phyloP scores from a whole-genome alignment of 2,113 vertebrate species.

The Peromyscus polionotus region DNA sequence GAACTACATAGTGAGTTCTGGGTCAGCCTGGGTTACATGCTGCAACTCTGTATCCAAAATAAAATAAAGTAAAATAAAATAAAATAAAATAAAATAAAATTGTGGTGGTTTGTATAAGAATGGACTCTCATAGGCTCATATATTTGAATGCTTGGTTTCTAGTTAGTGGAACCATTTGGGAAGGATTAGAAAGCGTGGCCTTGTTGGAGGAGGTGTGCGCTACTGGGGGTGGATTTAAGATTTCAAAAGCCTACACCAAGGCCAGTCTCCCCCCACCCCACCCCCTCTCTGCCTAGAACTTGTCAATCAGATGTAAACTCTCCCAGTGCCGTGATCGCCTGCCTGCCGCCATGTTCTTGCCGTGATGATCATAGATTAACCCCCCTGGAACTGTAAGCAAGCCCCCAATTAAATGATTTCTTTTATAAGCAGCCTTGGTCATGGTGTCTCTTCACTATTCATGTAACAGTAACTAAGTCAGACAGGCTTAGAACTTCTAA shows the following conservation, averaged over 20 bases:
- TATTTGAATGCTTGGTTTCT: not conserved
- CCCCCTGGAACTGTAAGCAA: not conserved
- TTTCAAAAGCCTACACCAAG: not conserved
- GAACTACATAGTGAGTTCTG: not conserved
- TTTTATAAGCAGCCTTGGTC: not conserved
- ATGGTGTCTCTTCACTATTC: not conserved
- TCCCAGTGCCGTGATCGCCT: not conserved
- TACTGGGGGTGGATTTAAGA: not conserved
- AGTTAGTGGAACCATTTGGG: not conserved
- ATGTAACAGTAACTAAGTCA: constrained; percentile 49
- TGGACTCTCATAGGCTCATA: not conserved
- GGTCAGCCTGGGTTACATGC: not conserved
- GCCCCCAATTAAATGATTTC: not conserved
- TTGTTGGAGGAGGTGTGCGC: not conserved
- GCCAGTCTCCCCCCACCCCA: not conserved
- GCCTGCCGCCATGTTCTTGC: too few species aligned
- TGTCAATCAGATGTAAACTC: not conserved
- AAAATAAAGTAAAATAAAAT: not conserved
- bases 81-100: not conserved
- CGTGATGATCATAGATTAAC: not conserved
- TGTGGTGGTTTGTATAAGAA: not conserved
- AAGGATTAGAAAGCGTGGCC: not conserved
- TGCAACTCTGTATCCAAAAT: not conserved
- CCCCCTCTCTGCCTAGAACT: too few species aligned
- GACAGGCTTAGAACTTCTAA: constrained; percentile 87